These are phyloP conservation scores for Nomada goodeniana DNA, from an alignment of 2,888 invertebrate genomes.

Conservation along the genomic window DNA sequence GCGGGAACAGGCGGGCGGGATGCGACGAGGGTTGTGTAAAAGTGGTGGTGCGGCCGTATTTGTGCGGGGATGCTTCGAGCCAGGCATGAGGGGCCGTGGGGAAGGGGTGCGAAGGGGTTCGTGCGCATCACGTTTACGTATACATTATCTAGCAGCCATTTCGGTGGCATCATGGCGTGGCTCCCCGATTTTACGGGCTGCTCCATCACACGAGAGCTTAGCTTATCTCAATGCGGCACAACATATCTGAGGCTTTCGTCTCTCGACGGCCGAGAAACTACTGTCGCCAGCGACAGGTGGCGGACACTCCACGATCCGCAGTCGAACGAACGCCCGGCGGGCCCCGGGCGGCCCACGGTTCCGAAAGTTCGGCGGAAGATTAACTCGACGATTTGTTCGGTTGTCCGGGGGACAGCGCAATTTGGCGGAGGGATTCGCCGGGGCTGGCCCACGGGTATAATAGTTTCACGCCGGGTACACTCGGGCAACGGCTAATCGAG, in stretches of 20 bases:
- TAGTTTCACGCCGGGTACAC: slow-evolving; percentile 57
- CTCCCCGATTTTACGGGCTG: slow-evolving; percentile 81
- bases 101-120: slow-evolving; percentile 41
- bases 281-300: slow-evolving; percentile 74
- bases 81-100: slow-evolving; percentile 54
- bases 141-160: slow-evolving; percentile 82
- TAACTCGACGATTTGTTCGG: slow-evolving; percentile 77
- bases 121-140: slow-evolving; percentile 70
- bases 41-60: slow-evolving; percentile 20
- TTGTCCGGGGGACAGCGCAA: slow-evolving; percentile 68
- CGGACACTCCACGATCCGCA: slow-evolving; percentile 74
- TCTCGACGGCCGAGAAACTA: slow-evolving; percentile 74
- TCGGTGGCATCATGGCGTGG: slow-evolving; percentile 78
- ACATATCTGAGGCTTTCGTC: slow-evolving; percentile 82
- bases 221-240: slow-evolving; percentile 82
- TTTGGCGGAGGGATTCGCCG: slow-evolving; percentile 51
- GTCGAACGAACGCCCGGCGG: slow-evolving; percentile 73
- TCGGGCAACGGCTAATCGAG: slow-evolving; percentile 76
- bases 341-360: slow-evolving; percentile 61
- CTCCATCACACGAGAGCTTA: slow-evolving; percentile 83
- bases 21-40: slow-evolving; percentile 45
- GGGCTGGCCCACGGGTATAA: slow-evolving; percentile 48
- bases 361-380: slow-evolving; percentile 79
- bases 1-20: slow-evolving; percentile 6
- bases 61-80: slow-evolving; percentile 21